Evolutionary conservation across 2,888 invertebrate species (phyloP), one percentile per base, ranked within the genome.

Genomic region (Mesorhabditis sp.): DNA sequence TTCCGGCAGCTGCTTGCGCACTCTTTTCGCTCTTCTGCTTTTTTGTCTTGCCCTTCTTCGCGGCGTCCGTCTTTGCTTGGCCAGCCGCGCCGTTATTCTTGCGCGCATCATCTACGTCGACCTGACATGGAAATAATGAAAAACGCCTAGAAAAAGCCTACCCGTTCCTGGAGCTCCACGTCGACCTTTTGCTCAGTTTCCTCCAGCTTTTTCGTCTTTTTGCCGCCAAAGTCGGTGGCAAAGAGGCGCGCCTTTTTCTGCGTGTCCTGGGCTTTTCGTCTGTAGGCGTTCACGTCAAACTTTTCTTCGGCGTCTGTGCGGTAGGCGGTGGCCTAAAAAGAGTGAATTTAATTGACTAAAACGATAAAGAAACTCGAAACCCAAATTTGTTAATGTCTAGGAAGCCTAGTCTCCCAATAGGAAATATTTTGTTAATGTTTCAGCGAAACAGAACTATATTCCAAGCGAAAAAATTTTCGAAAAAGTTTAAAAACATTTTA

Each of bases 241-340:
- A 94, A 89, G 77, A 93, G 88, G 87, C 91, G 92, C 81, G 89
- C 90, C 87, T 95, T 95, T 58, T 93, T 89, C 0, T 88, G 87
- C 15, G 89, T 86, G 86, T 94, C 92, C 44, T 89, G 88, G 0
- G 91, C 91, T 86, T 92, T 93, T 79, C 90, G 90, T 76, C 89
- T 87, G 87, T 91, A 97, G 0, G 91, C 90, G 72, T 90, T 90
- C 10, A 91, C 90, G 73, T 96, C 95, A 70, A 91, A 91, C 74
- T 89, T 89, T 87, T 97, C 96, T 13, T 91, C 90, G 69, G 91
- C 88, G 4, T 91, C 91, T 0, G 92, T 90, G 5, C 81, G 75
- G 66, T 85, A 84, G 5, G 75, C 72, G 5, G 79, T 80, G 0
- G 79, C 78, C 76, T 76, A 58, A 43, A 68, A 43, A 62, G 3